phyloP scores from a whole-genome alignment of 1,140 invertebrate genomes.

The Helicoverpa zea region DNA sequence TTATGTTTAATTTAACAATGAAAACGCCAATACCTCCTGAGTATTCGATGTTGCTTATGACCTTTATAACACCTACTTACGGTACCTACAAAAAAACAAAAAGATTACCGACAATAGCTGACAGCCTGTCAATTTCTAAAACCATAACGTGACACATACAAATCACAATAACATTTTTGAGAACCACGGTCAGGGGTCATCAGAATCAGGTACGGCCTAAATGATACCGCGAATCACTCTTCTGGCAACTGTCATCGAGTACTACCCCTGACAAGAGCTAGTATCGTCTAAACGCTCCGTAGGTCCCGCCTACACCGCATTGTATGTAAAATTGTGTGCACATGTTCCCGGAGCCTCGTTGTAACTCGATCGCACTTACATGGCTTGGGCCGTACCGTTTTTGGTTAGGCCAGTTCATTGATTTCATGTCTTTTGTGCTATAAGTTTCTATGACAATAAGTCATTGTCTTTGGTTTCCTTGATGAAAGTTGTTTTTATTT shows the following conservation, averaged over 20 bases:
- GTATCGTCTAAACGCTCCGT: conserved; percentile 48
- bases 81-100: not conserved
- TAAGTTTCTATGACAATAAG: conserved; percentile 38
- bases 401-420: conserved; percentile 57
- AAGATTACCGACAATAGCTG: not conserved
- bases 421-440: conserved; percentile 37
- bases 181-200: conserved; percentile 6
- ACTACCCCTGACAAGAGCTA: conserved; percentile 36
- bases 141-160: not conserved
- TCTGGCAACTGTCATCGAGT: conserved; percentile 15
- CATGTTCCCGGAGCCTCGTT: conserved; percentile 55
- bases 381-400: conserved; percentile 70
- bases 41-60: no score
- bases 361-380: conserved; percentile 69
- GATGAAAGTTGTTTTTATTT: not conserved
- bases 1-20: no score
- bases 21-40: no score
- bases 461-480: conserved; percentile 28
- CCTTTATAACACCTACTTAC: no score
- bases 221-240: conserved; percentile 18
- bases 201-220: not conserved
- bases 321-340: conserved; percentile 77
- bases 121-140: not conserved
- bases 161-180: not conserved
- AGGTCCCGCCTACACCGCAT: conserved; percentile 72